phyloP scores from a whole-genome alignment of 2,797 vertebrate genomes.

The Pipistrellus pygmaeus region DNA sequence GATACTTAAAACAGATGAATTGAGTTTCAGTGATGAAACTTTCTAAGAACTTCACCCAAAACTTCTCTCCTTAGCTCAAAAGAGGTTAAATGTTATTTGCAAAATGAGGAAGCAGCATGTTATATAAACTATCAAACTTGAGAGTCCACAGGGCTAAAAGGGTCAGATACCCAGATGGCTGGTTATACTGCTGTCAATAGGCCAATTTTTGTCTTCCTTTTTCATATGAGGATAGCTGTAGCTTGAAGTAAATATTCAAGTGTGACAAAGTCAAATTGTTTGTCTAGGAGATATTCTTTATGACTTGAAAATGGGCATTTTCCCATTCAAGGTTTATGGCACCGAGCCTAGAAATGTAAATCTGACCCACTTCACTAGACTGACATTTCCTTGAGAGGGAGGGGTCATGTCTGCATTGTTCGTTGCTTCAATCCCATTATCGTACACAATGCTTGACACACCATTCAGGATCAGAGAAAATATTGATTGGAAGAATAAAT shows the following conservation, averaged over 20 bases:
- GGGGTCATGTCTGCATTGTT: background rate
- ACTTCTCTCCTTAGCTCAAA: background rate
- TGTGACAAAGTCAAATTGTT: background rate
- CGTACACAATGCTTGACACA: conserved; percentile 31
- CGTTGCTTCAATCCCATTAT: conserved; percentile 7
- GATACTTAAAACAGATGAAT: background rate
- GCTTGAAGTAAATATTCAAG: conserved; percentile 34
- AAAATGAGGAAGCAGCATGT: background rate
- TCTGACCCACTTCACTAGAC: background rate
- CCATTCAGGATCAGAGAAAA: conserved; percentile 63
- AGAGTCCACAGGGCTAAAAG: background rate
- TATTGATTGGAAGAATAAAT: conserved; percentile 65
- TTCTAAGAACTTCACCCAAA: background rate
- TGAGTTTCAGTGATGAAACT: background rate
- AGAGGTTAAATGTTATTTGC: background rate
- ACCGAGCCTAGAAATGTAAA: conserved; percentile 29
- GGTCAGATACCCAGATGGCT: background rate
- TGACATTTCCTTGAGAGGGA: conserved; percentile 29
- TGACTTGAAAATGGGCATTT: conserved; percentile 25
- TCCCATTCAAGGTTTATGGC: conserved; percentile 4
- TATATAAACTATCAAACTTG: background rate
- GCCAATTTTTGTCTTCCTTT: background rate
- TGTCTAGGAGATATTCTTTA: conserved; percentile 24
- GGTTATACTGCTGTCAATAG: background rate
- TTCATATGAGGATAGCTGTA: background rate